A percentile compares a stretch with the other conserved stretches of the same genome.
Conservation (phyloP, 2,797 vertebrate genomes). For the Arnoldichthys spilopterus region DNA sequence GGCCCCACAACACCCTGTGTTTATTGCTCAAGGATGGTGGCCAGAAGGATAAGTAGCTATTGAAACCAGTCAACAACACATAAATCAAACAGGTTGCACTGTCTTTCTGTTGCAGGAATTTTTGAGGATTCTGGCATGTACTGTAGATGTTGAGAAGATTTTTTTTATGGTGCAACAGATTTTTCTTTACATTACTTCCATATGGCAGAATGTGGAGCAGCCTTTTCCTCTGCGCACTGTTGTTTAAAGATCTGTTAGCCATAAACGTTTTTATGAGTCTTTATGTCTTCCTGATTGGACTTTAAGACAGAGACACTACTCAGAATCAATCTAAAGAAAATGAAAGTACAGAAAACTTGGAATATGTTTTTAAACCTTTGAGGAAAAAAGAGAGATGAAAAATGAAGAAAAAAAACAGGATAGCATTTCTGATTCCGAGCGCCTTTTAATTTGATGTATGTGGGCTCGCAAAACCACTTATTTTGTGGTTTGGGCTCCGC, state of each 20-base stretch:
- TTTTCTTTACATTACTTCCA: slow-evolving; percentile 45
- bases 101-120: not conserved
- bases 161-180: slow-evolving; percentile 33
- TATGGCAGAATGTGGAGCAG: slow-evolving; percentile 36
- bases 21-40: slow-evolving; percentile 13
- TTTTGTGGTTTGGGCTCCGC: slow-evolving; percentile 76
- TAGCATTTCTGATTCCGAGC: slow-evolving; percentile 71
- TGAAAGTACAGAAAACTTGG: not conserved
- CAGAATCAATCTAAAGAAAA: slow-evolving; percentile 41
- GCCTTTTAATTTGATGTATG: slow-evolving; percentile 81
- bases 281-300: slow-evolving; percentile 40
- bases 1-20: slow-evolving; percentile 3
- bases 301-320: slow-evolving; percentile 33
- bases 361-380: slow-evolving; percentile 26
- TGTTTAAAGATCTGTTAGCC: slow-evolving; percentile 48
- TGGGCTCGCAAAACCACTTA: slow-evolving; percentile 76
- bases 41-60: slow-evolving; percentile 22
- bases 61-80: slow-evolving; percentile 9
- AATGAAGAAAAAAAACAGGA: slow-evolving; percentile 66
- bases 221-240: slow-evolving; percentile 18
- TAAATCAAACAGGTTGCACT: not conserved
- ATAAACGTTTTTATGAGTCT: slow-evolving; percentile 45
- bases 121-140: not conserved
- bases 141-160: slow-evolving; percentile 16
- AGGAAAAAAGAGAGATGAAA: slow-evolving; percentile 51